Conservation (phyloP, 2,888 invertebrate genomes). For the Heliconius aoede region DNA sequence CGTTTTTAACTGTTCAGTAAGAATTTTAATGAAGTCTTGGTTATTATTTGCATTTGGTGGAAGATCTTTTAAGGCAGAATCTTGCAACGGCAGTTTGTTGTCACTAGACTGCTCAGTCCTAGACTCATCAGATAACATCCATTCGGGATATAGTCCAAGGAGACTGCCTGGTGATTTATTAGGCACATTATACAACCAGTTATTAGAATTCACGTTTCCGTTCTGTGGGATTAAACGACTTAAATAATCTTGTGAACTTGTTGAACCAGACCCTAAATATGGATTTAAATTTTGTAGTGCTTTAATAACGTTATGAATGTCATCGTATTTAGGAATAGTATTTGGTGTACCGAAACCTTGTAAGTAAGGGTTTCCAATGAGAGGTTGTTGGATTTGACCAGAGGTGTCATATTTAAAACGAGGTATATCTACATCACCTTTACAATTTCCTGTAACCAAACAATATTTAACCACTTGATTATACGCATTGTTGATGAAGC, state of each 20-base stretch:
- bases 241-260: neutral
- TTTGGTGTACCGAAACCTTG: neutral
- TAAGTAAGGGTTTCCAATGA: neutral
- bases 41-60: neutral
- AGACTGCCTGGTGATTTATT: neutral
- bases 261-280: slow-evolving; percentile 1
- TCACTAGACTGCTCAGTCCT: neutral
- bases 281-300: slow-evolving; percentile 37
- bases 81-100: slow-evolving; percentile 11
- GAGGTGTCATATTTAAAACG: neutral
- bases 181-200: neutral
- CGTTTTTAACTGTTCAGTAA: slow-evolving; percentile 9
- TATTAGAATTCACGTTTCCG: slow-evolving; percentile 1
- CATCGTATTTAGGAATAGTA: neutral
- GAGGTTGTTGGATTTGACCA: neutral
- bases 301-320: slow-evolving; percentile 27
- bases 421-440: slow-evolving; percentile 2
- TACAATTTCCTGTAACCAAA: slow-evolving; percentile 28
- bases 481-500: slow-evolving; percentile 31
- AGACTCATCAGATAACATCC: neutral
- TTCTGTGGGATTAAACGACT: neutral
- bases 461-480: slow-evolving; percentile 28
- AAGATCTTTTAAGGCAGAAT: slow-evolving; percentile 1
- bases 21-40: slow-evolving; percentile 19
- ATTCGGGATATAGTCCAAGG: neutral